phyloP scores from a whole-genome alignment of 2,113 vertebrate species.

The Tachysurus fulvidraco region DNA sequence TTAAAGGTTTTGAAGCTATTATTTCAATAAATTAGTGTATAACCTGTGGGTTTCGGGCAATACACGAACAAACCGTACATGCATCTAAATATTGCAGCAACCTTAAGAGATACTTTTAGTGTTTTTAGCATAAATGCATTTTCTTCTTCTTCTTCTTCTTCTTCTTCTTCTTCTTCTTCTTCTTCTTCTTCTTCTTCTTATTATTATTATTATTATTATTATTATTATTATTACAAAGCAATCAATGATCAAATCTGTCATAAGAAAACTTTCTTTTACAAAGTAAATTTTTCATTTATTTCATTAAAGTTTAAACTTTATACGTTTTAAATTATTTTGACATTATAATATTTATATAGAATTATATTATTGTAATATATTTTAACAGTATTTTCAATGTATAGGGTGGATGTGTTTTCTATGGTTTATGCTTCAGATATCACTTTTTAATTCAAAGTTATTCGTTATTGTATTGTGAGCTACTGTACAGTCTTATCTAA shows the following conservation, averaged over 20 bases:
- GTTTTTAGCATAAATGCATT: background rate
- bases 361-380: too few species aligned
- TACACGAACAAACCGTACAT: background rate
- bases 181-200: too few species aligned
- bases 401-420: background rate
- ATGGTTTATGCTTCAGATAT: background rate
- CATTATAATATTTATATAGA: too few species aligned
- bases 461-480: background rate
- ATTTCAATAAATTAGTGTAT: background rate
- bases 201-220: too few species aligned
- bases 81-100: background rate
- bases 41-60: background rate
- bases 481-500: background rate
- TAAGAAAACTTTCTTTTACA: background rate
- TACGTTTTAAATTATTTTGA: too few species aligned
- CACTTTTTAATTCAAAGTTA: background rate
- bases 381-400: background rate
- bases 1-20: background rate
- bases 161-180: too few species aligned
- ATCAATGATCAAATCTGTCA: background rate
- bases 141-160: background rate
- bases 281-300: background rate
- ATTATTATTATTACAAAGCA: background rate
- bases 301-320: too few species aligned
- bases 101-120: background rate